Conservation (phyloP, 2,888 invertebrate species). For the Apodemia mormo region DNA sequence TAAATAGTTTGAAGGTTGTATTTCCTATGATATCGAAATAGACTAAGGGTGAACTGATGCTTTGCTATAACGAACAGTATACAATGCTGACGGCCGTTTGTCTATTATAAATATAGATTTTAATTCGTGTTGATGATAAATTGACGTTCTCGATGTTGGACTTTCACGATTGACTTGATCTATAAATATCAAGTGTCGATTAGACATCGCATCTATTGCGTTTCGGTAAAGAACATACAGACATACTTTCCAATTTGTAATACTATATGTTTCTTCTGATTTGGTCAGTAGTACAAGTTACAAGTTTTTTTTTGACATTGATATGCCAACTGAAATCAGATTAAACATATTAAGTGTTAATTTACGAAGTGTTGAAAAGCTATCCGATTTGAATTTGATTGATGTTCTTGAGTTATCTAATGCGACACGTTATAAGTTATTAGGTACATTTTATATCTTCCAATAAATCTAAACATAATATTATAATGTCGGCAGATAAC, state of each 20-base stretch:
- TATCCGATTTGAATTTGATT: background rate
- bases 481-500: no score
- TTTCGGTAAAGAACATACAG: background rate
- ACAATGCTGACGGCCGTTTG: no score
- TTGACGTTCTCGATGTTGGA: background rate
- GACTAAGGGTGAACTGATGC: no score
- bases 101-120: no score
- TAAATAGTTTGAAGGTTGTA: no score
- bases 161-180: background rate
- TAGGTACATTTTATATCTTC: no score
- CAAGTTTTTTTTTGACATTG: background rate
- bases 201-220: background rate
- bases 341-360: conserved; percentile 2
- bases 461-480: no score
- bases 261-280: background rate
- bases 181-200: conserved; percentile 3
- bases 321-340: background rate
- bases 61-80: no score
- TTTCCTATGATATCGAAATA: no score
- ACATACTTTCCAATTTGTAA: conserved; percentile 11
- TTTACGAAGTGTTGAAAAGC: background rate
- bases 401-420: background rate
- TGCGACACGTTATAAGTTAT: no score
- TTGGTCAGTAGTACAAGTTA: background rate
- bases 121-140: background rate